Conservation (phyloP, 1,140 invertebrate species). For the Venturia canescens region DNA sequence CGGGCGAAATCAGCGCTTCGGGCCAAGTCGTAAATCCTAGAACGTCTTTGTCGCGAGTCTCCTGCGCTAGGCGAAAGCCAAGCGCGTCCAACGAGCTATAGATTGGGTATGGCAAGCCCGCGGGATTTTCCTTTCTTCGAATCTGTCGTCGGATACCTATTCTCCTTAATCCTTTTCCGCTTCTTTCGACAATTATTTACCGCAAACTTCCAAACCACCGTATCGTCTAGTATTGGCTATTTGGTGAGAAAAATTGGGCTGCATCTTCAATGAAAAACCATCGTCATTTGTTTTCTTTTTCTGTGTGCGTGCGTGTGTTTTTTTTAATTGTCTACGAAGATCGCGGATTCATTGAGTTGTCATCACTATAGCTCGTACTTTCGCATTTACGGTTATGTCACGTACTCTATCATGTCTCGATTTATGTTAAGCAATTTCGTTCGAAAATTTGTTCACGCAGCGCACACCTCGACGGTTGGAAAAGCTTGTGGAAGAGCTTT, state of each 20-base stretch:
- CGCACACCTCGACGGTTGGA: neutral
- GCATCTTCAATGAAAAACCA: constrained; percentile 7
- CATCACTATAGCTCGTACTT: neutral
- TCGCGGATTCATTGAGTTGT: neutral
- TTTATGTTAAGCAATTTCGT: neutral
- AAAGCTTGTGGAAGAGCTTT: neutral
- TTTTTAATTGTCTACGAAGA: neutral
- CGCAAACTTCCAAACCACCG: constrained; percentile 25
- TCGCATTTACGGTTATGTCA: constrained; percentile 12
- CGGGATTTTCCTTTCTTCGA: constrained; percentile 54
- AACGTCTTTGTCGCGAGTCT: constrained; percentile 53
- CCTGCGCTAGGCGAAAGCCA: constrained; percentile 42
- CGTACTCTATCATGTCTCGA: neutral
- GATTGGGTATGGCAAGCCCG: constrained; percentile 31
- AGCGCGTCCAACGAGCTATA: neutral
- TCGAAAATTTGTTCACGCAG: neutral
- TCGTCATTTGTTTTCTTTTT: neutral
- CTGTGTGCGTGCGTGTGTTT: neutral
- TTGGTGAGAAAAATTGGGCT: constrained; percentile 4
- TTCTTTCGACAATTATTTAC: constrained; percentile 51
- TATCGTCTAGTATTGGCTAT: constrained; percentile 22
- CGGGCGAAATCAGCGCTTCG: constrained; percentile 55
- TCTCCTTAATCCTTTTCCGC: constrained; percentile 42
- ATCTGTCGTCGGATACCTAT: constrained; percentile 48
- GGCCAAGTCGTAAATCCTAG: constrained; percentile 58